A percentile compares a stretch with the other conserved stretches of the same genome.
phyloP scores from a whole-genome alignment of 2,888 invertebrate genomes.

The Machimus rusticus region DNA sequence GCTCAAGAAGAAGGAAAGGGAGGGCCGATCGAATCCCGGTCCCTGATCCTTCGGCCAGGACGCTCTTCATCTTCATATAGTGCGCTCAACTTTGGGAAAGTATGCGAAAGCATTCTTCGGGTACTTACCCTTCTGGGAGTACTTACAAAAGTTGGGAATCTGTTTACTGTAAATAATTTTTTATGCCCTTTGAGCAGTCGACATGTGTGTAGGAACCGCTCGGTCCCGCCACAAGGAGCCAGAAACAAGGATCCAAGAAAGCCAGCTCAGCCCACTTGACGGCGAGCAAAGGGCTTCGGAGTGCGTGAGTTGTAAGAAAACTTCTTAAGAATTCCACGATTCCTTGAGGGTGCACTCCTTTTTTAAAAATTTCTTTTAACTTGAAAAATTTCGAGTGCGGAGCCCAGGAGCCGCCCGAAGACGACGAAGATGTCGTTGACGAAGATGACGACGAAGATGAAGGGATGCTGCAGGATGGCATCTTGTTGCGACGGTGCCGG shows the following conservation, averaged over 20 bases:
- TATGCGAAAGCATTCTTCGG: constrained; percentile 31
- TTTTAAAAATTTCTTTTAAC: constrained; percentile 3
- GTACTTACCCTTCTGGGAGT: background rate
- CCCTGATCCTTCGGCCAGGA: background rate
- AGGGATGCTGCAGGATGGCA: background rate
- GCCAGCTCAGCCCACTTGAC: background rate
- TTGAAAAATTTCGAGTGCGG: background rate
- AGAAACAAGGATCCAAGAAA: background rate
- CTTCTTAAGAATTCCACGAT: background rate
- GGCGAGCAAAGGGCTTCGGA: background rate
- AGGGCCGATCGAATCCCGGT: background rate
- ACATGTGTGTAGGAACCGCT: background rate
- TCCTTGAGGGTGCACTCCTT: background rate
- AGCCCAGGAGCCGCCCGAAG: background rate
- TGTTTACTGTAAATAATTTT: constrained; percentile 39
- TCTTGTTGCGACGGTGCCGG: background rate
- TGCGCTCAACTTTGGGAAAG: constrained; percentile 1
- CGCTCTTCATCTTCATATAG: background rate
- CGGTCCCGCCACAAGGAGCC: background rate
- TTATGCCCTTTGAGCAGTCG: constrained; percentile 23
- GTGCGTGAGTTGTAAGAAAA: background rate
- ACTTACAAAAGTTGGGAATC: constrained; percentile 39
- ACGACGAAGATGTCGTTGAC: background rate
- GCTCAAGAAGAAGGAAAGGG: background rate
- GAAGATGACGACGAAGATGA: background rate